Percentiles rank a stretch among this genome's conserved stretches.
Conservation (phyloP, 2,888 invertebrate genomes). For the Nipponacmea schrenckii region DNA sequence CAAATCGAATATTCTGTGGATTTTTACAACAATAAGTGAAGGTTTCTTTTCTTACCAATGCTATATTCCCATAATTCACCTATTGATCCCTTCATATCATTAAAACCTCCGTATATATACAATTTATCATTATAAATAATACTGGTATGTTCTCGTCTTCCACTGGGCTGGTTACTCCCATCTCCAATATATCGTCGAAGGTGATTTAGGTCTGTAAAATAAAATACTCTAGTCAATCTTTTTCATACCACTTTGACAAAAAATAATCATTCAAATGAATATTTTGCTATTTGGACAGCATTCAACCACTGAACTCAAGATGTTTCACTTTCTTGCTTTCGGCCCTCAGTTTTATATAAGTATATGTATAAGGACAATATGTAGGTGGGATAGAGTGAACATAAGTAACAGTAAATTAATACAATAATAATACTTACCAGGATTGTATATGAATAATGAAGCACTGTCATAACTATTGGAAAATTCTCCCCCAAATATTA, state of each 20-base stretch:
- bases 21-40: too few relatives aligned
- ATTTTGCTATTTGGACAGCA: too few relatives aligned
- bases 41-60: constrained; percentile 79
- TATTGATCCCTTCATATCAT: constrained; percentile 84
- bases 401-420: too few relatives aligned
- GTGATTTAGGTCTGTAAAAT: constrained; percentile 41
- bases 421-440: constrained; percentile 71
- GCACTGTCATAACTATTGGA: constrained; percentile 82
- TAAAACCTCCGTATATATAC: constrained; percentile 88
- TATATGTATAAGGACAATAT: too few relatives aligned
- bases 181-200: constrained; percentile 41
- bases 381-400: too few relatives aligned
- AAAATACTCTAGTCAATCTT: neutral
- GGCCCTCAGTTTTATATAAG: too few relatives aligned
- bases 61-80: constrained; percentile 89
- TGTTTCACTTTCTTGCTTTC: too few relatives aligned
- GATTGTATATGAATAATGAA: constrained; percentile 86
- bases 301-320: too few relatives aligned
- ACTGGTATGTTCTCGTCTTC: constrained; percentile 82
- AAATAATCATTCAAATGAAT: too few relatives aligned
- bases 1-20: too few relatives aligned
- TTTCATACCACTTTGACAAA: neutral
- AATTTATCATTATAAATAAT: constrained; percentile 82
- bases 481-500: constrained; percentile 89
- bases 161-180: constrained; percentile 38